phyloP scores from a whole-genome alignment of 2,888 invertebrate genomes.

The Fragum sueziense region DNA sequence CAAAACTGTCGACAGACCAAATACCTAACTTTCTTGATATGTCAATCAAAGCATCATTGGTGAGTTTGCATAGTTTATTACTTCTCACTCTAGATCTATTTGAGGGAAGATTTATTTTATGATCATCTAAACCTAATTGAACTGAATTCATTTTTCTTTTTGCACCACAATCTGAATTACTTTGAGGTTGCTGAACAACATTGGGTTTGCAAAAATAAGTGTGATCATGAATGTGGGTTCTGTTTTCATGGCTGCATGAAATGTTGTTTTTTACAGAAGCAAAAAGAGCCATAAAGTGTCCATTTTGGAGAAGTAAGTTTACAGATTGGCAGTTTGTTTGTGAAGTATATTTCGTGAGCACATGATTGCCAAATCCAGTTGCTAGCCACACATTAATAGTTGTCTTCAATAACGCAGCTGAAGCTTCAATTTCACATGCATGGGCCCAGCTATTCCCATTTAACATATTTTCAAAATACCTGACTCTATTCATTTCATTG shows the following conservation, averaged over 20 bases:
- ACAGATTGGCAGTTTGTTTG: neutral
- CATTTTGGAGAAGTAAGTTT: neutral
- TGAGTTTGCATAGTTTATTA: neutral
- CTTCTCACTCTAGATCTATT: neutral
- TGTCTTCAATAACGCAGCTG: neutral
- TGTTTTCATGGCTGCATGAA: neutral
- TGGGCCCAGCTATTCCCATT: neutral
- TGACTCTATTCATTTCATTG: neutral
- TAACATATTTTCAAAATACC: neutral
- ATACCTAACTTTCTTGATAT: neutral
- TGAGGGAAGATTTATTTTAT: neutral
- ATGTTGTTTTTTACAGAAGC: neutral
- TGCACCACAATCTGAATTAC: neutral
- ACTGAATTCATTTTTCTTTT: neutral
- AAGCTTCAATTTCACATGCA: slow-evolving; percentile 1
- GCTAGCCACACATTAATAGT: neutral
- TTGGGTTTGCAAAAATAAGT: neutral
- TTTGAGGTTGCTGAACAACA: neutral
- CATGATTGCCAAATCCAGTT: neutral
- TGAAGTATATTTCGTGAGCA: neutral
- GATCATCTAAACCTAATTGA: too few species aligned
- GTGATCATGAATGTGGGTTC: neutral
- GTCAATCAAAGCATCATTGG: neutral
- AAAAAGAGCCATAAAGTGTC: neutral
- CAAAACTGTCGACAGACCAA: neutral